Evolutionary conservation across 2,797 vertebrate genomes (phyloP).

Genomic region (Cetoscarus ocellatus): DNA sequence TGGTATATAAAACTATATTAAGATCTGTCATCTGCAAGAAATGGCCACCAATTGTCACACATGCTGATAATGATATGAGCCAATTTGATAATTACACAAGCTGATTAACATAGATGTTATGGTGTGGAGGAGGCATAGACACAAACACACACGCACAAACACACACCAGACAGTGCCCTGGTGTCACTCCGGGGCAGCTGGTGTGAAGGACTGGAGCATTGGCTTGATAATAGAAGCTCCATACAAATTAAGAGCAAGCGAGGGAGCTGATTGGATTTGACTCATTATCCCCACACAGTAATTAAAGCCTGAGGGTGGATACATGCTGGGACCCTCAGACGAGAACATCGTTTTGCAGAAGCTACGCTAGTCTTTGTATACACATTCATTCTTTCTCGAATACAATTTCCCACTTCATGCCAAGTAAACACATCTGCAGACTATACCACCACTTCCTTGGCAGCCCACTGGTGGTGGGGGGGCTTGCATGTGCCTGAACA

Average conservation of each 20-base stretch:
- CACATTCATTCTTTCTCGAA: conserved; percentile 23
- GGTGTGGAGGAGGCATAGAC: conserved; percentile 31
- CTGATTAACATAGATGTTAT: conserved; percentile 48
- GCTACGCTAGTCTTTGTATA: conserved; percentile 36
- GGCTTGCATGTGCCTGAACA: no score
- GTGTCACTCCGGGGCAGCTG: conserved; percentile 78
- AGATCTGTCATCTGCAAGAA: conserved; percentile 45
- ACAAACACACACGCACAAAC: conserved; percentile 16
- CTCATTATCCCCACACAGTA: conserved; percentile 85
- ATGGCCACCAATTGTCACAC: conserved; percentile 47
- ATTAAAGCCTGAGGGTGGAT: conserved; percentile 84
- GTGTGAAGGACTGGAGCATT: conserved; percentile 71
- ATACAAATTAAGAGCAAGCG: conserved; percentile 84
- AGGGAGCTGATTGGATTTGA: conserved; percentile 86
- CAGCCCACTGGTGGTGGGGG: no score
- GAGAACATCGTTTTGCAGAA: conserved; percentile 60
- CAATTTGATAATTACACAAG: conserved; percentile 52
- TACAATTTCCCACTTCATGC: conserved; percentile 3
- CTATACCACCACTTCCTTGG: no score
- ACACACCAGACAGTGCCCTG: conserved; percentile 31
- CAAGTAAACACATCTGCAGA: not conserved
- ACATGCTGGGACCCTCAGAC: conserved; percentile 71
- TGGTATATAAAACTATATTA: conserved; percentile 54
- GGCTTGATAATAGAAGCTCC: conserved; percentile 79
- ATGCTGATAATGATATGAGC: conserved; percentile 42